A percentile compares a stretch with the other conserved stretches of the same genome.
phyloP scores from a whole-genome alignment of 2,113 vertebrate species.

The Gambusia affinis region DNA sequence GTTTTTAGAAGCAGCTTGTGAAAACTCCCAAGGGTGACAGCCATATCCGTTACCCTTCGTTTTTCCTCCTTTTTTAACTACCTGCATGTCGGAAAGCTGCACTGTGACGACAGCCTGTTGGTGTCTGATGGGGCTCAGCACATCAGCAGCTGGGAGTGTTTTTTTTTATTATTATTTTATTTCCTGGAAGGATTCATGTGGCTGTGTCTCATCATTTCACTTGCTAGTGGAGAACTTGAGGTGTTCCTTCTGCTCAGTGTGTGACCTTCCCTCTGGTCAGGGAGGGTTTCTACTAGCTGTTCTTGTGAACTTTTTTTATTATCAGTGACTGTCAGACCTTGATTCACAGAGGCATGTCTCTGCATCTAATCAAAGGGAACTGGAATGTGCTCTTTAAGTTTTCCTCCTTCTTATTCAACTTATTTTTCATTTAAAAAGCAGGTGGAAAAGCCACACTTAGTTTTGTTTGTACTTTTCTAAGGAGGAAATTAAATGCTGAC shows the following conservation, averaged over 20 bases:
- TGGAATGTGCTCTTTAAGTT: conserved; percentile 51
- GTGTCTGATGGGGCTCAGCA: conserved; percentile 44
- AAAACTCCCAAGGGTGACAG: conserved; percentile 41
- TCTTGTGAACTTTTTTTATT: conserved; percentile 12
- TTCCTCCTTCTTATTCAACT: conserved; percentile 15
- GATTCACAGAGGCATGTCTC: conserved; percentile 49
- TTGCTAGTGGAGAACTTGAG: conserved; percentile 32
- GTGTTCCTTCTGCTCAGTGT: conserved; percentile 30
- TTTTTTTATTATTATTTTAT: not conserved
- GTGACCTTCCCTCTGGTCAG: conserved; percentile 4
- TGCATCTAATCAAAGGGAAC: conserved; percentile 52
- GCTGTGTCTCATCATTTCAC: conserved; percentile 27
- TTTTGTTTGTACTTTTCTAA: too few species aligned
- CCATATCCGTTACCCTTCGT: conserved; percentile 22
- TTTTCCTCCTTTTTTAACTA: conserved; percentile 30
- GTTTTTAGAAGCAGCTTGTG: conserved; percentile 16
- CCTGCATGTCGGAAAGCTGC: conserved; percentile 27
- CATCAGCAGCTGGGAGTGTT: conserved; percentile 38
- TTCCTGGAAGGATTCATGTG: conserved; percentile 38
- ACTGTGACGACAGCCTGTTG: conserved; percentile 48
- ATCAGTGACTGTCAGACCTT: conserved; percentile 12
- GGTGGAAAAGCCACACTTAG: too few species aligned
- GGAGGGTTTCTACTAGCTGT: conserved; percentile 16
- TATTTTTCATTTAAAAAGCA: not conserved
- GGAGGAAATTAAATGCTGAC: too few species aligned